These are phyloP conservation scores for Ammodytes dubius DNA, from an alignment of 2,113 vertebrate species.

Conservation along the genomic window DNA sequence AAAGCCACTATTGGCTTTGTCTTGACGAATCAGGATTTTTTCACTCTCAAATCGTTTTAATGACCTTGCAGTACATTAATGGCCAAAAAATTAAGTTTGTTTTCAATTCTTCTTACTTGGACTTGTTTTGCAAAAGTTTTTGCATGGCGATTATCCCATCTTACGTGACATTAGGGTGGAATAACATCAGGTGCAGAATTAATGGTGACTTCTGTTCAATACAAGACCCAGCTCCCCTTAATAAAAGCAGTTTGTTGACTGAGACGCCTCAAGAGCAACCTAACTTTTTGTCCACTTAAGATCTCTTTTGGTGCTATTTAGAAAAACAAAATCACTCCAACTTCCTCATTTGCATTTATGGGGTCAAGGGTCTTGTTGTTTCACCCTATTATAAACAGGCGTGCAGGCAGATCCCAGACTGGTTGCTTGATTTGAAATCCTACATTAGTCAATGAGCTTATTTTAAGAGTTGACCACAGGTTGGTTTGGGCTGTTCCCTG, in stretches of 20 bases:
- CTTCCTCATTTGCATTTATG: conserved; percentile 62
- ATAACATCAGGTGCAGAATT: conserved; percentile 47
- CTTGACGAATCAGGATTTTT: not conserved
- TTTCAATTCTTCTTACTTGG: not conserved
- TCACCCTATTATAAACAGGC: conserved; percentile 60
- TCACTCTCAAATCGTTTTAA: not conserved
- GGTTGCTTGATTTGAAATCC: conserved; percentile 67
- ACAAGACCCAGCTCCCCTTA: conserved; percentile 2
- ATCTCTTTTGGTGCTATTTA: conserved; percentile 23
- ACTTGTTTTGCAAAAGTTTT: conserved; percentile 1
- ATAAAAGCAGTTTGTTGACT: conserved; percentile 33
- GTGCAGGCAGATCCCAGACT: conserved; percentile 57
- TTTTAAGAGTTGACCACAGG: conserved; percentile 76
- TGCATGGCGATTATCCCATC: conserved; percentile 17
- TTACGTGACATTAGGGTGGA: conserved; percentile 33
- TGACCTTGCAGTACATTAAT: not conserved
- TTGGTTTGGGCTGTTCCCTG: conserved; percentile 66
- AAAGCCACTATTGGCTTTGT: not conserved
- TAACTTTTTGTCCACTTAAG: conserved; percentile 29
- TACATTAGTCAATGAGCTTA: conserved; percentile 79
- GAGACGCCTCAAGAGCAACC: not conserved
- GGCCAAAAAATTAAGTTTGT: conserved; percentile 1
- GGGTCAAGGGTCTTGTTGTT: conserved; percentile 63
- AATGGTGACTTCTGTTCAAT: conserved; percentile 16
- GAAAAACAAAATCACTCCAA: conserved; percentile 53